These are phyloP conservation scores for Oceanodroma leucorhoa DNA, from an alignment of 2,797 vertebrate genomes.

Conservation along the genomic window DNA sequence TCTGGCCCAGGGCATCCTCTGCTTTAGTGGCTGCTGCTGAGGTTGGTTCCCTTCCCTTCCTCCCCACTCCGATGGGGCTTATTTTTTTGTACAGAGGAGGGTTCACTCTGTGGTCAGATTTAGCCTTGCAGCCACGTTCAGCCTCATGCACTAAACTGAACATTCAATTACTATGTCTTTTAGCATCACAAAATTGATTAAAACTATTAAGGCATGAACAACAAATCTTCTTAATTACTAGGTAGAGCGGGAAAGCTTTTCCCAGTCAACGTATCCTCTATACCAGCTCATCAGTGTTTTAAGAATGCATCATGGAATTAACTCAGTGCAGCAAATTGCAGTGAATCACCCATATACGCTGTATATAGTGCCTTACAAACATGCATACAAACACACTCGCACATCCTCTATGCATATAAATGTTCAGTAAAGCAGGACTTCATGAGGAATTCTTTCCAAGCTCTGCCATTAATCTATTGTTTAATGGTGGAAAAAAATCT, in stretches of 20 bases:
- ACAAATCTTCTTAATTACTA: constrained; percentile 15
- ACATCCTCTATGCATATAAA: neutral
- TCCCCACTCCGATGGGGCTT: neutral
- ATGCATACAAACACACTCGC: neutral
- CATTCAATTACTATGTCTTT: neutral
- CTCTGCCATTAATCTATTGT: neutral
- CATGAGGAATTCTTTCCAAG: neutral
- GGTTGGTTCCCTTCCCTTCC: neutral
- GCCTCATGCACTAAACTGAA: neutral
- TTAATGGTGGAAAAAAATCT: neutral
- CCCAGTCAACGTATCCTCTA: neutral
- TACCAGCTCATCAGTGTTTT: neutral
- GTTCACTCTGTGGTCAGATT: neutral
- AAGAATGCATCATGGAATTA: neutral
- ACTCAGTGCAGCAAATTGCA: neutral
- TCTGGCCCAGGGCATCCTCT: neutral
- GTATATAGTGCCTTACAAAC: neutral
- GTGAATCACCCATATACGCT: neutral
- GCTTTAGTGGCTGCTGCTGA: neutral
- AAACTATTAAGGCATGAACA: neutral
- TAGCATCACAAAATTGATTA: neutral
- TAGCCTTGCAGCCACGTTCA: neutral
- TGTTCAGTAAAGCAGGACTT: neutral
- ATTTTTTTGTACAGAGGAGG: neutral
- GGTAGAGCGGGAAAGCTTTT: neutral